Conservation (phyloP, 2,797 vertebrate species). For the Podargus strigoides region DNA sequence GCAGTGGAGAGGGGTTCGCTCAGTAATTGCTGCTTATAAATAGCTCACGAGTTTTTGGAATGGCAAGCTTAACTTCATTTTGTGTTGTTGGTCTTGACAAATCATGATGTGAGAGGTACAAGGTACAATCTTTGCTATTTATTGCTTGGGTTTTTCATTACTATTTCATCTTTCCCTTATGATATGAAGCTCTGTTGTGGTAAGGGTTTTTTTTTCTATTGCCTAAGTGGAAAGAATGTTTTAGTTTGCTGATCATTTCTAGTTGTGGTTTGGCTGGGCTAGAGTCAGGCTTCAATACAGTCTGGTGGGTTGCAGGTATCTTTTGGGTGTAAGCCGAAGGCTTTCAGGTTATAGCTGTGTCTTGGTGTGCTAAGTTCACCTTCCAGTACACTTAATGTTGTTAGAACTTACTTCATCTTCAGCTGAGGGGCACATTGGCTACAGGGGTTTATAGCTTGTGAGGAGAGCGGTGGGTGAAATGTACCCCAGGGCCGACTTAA, state of each 20-base stretch:
- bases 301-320: background rate
- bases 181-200: background rate
- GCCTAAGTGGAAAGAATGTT: background rate
- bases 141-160: background rate
- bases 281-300: background rate
- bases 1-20: too few relatives aligned
- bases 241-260: background rate
- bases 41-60: too few relatives aligned
- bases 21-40: too few relatives aligned
- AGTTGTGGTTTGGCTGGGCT: background rate
- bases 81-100: too few relatives aligned
- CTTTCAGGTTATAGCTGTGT: background rate
- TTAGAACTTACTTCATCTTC: background rate
- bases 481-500: background rate
- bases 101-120: too few relatives aligned
- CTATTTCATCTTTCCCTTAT: background rate
- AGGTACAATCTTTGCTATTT: background rate
- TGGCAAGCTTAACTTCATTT: too few relatives aligned
- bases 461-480: background rate
- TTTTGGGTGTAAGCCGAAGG: background rate
- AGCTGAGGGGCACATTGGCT: too few relatives aligned
- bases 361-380: background rate
- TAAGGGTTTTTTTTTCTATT: background rate
- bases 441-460: too few relatives aligned
- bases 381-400: too few relatives aligned